Evolutionary conservation across 2,113 vertebrate species (phyloP), one percentile per base, ranked within the genome.

Genomic region (Phylloscopus whistleri): DNA sequence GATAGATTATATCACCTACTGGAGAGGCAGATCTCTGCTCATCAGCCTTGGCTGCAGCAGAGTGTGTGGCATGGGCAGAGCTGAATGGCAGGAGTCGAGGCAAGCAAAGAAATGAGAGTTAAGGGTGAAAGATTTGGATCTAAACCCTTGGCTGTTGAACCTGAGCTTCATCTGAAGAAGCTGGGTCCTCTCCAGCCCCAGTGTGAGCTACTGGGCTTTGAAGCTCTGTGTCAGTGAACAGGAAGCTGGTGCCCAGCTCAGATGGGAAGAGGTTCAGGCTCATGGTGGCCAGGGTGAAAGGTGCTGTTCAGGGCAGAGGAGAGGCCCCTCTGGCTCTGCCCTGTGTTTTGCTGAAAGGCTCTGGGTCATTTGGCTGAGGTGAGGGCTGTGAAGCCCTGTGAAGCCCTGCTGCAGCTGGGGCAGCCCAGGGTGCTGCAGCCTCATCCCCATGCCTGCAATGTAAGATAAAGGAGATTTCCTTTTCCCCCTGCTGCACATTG

Each of bases 231-330:
- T 24, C 39, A 11, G 37, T 28, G 20, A 86, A 49, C 5, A 20
- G 41, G 62, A 75, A 27, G 46, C 31, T 59, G 0, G 2, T 8
- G 6, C 37, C 55, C 39, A n/a, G 64, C 27, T 89, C 8, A 5
- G 23, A 22, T 48, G 69, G 66, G 56, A 48, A 35, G 9, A 55
- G 68, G 22, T 10, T 37, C 55, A 76, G 58, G 28, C 30, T 72
- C 15, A 4, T 41, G 0, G 0, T 0, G 9, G 52, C 46, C 3
- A 1, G 19, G 48, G 9, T 41, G 33, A 53, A 26, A 63, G 1
- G 1, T 35, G 22, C 43, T 16, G 3, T n/a, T 49, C 26, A 33
- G n/a, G 48, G 76, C 2, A 7, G 49, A 43, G 64, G 13, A 51
- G 35, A 62, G 59, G n/a, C 27, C 16, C 16, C 16, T 39, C 21